phyloP scores from a whole-genome alignment of 2,797 vertebrate genomes.

The Tragelaphus oryx region DNA sequence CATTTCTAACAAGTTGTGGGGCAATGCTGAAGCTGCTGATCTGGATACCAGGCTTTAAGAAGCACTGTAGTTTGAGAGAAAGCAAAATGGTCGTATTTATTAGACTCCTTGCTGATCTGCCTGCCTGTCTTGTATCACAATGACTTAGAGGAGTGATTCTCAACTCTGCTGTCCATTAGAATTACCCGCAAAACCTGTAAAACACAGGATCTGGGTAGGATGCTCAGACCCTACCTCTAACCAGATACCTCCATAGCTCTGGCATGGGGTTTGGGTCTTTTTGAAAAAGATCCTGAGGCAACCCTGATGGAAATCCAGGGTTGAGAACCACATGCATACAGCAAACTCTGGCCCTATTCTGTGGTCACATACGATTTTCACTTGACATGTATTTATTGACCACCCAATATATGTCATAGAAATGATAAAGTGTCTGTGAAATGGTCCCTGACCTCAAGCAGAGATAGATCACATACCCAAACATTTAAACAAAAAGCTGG shows the following conservation, averaged over 20 bases:
- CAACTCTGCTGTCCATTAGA: background rate
- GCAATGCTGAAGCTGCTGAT: background rate
- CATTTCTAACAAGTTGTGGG: background rate
- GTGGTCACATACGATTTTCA: constrained; percentile 3
- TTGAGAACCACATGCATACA: background rate
- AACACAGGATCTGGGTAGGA: background rate
- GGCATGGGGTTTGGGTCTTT: background rate
- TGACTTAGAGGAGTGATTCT: background rate
- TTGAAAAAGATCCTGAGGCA: background rate
- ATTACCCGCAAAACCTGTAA: background rate
- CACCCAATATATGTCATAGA: background rate
- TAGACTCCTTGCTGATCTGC: background rate
- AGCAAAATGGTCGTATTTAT: background rate
- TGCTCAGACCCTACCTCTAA: background rate
- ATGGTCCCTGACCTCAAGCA: constrained; percentile 50
- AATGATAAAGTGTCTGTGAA: constrained; percentile 56
- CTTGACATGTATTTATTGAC: constrained; percentile 57
- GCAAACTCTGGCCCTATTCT: background rate
- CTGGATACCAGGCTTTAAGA: background rate
- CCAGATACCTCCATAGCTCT: background rate
- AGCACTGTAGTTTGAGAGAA: background rate
- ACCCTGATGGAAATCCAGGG: background rate
- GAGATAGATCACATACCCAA: constrained; percentile 36
- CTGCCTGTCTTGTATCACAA: background rate
- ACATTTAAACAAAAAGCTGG: constrained; percentile 51